These are phyloP conservation scores for Microplitis deprimator DNA, from an alignment of 2,888 invertebrate genomes.

Conservation along the genomic window DNA sequence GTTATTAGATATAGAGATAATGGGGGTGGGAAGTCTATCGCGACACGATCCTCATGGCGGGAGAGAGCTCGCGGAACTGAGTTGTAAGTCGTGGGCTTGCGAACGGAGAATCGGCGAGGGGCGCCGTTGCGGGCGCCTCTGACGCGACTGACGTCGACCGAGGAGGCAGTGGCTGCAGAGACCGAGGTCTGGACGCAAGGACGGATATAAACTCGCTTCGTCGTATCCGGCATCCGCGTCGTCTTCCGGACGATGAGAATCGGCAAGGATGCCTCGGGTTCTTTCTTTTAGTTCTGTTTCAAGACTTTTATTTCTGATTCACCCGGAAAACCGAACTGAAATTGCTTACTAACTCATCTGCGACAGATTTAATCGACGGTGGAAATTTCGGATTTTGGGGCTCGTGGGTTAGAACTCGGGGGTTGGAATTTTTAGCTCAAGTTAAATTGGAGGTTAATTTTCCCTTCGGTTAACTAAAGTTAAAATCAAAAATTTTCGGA, in stretches of 20 bases:
- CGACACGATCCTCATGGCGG: constrained; percentile 53
- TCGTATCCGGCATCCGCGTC: constrained; percentile 40
- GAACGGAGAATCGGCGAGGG: constrained; percentile 55
- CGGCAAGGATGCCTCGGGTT: not conserved
- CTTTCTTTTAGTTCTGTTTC: not conserved
- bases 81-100: constrained; percentile 58
- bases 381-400: not conserved
- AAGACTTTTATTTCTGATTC: constrained; percentile 1
- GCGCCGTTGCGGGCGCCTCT: constrained; percentile 47
- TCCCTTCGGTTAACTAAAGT: too few species aligned
- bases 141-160: constrained; percentile 17
- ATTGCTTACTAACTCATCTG: constrained; percentile 5
- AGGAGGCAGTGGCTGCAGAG: constrained; percentile 4
- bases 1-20: too few species aligned
- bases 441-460: too few species aligned
- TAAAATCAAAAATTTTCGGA: too few species aligned
- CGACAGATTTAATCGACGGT: not conserved
- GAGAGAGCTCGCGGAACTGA: constrained; percentile 62
- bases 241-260: constrained; percentile 41
- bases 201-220: constrained; percentile 43
- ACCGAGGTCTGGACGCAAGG: constrained; percentile 27
- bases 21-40: not conserved
- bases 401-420: not conserved
- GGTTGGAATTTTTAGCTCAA: too few species aligned
- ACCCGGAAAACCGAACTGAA: not conserved